phyloP scores from a whole-genome alignment of 2,797 vertebrate species.

The Fistularia commersonii region DNA sequence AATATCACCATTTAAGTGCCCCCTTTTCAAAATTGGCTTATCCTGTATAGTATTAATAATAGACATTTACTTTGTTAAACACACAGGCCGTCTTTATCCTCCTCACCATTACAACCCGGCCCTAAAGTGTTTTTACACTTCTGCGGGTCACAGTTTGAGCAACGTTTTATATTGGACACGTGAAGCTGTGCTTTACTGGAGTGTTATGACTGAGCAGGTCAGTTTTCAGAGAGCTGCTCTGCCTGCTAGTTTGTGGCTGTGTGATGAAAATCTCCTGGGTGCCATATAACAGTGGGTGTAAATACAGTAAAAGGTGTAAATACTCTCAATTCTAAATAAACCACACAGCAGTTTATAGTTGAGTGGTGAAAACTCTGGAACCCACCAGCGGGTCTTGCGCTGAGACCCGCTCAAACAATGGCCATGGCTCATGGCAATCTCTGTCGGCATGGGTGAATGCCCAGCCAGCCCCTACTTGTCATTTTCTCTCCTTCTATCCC shows the following conservation, averaged over 20 bases:
- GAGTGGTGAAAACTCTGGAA: constrained; percentile 64
- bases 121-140: constrained; percentile 75
- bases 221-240: constrained; percentile 59
- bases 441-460: constrained; percentile 79
- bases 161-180: constrained; percentile 67
- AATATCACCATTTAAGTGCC: constrained; percentile 74
- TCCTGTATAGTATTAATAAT: constrained; percentile 79
- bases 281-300: constrained; percentile 74
- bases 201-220: constrained; percentile 69
- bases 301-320: constrained; percentile 78
- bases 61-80: constrained; percentile 78
- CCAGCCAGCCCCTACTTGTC: constrained; percentile 79
- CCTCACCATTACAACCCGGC: constrained; percentile 56
- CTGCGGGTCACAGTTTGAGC: constrained; percentile 67
- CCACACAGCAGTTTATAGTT: constrained; percentile 70
- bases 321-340: constrained; percentile 76
- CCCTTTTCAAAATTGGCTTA: constrained; percentile 74
- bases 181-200: constrained; percentile 68
- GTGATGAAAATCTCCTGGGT: constrained; percentile 67
- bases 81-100: constrained; percentile 62
- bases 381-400: constrained; percentile 64
- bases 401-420: constrained; percentile 76
- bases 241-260: constrained; percentile 64
- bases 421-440: constrained; percentile 79
- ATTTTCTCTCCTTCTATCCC: constrained; percentile 73